These are phyloP conservation scores for Parapsyche elsis DNA, from an alignment of 1,140 invertebrate species.

Conservation along the genomic window DNA sequence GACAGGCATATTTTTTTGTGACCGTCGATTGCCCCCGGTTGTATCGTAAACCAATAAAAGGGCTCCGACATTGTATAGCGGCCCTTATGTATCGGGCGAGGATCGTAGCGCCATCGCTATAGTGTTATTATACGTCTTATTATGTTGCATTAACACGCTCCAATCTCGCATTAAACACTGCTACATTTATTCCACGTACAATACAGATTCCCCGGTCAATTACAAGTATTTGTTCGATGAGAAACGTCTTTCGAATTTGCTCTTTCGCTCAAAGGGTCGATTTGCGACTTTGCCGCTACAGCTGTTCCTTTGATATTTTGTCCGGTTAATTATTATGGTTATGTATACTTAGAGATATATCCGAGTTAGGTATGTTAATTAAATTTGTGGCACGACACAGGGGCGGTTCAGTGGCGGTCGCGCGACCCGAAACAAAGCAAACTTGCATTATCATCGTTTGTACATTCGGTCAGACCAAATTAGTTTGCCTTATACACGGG, in stretches of 20 bases:
- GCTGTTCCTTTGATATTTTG: too few relatives aligned
- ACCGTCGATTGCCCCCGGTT: neutral
- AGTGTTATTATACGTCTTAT: neutral
- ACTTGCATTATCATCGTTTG: slow-evolving; percentile 31
- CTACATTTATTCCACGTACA: neutral
- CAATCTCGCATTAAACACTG: neutral
- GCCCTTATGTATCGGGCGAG: neutral
- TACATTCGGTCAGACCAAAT: slow-evolving; percentile 31
- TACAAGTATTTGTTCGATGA: neutral
- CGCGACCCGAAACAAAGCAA: slow-evolving; percentile 19
- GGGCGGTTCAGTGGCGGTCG: slow-evolving; percentile 21
- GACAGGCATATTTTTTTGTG: slow-evolving; percentile 28
- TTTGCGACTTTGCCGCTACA: too few relatives aligned
- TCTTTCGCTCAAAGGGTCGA: too few relatives aligned
- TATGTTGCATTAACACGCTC: neutral
- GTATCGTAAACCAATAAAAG: slow-evolving; percentile 39
- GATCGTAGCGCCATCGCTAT: neutral
- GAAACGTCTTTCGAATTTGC: neutral
- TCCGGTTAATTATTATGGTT: too few relatives aligned
- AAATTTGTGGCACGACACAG: slow-evolving; percentile 37
- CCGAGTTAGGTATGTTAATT: slow-evolving; percentile 32
- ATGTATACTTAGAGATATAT: too few relatives aligned
- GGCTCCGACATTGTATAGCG: slow-evolving; percentile 24
- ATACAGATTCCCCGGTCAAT: slow-evolving; percentile 2
- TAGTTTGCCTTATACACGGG: slow-evolving; percentile 12